A percentile compares a stretch with the other conserved stretches of the same genome.
Conservation (phyloP, 1,140 invertebrate species). For the Aphelenchoides fujianensis region DNA sequence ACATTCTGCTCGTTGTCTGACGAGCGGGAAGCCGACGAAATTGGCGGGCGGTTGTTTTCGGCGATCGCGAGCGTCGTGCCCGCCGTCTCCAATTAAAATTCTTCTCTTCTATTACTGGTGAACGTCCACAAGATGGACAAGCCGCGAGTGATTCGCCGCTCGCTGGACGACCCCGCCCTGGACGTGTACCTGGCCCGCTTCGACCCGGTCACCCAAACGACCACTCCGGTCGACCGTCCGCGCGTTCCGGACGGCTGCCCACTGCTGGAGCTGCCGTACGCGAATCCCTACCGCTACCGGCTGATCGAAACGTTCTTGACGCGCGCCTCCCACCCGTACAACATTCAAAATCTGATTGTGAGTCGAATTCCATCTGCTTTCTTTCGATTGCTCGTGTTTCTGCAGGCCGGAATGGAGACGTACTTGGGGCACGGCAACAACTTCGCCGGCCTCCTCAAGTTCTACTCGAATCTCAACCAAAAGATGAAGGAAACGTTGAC, state of each 20-base stretch:
- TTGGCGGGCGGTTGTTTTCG: no score
- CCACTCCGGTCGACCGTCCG: not conserved
- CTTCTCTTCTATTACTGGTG: not conserved
- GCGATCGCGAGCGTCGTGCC: no score
- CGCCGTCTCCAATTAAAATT: no score
- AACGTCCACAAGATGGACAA: no score
- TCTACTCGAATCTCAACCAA: not conserved
- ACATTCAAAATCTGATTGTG: constrained; percentile 1
- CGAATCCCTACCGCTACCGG: not conserved
- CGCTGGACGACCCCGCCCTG: not conserved
- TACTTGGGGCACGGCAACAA: not conserved
- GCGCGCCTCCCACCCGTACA: not conserved
- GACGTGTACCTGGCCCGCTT: not conserved
- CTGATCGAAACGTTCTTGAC: not conserved
- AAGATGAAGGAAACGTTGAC: not conserved
- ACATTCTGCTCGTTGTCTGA: no score
- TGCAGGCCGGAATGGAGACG: not conserved
- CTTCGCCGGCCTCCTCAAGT: not conserved
- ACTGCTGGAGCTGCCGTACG: not conserved
- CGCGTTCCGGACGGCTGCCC: not conserved
- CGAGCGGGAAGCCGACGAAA: no score
- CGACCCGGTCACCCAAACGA: not conserved
- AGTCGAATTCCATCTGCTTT: not conserved
- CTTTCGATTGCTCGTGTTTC: constrained; percentile 5
- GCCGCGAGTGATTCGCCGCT: no score